These are phyloP conservation scores for Nemoura dubitans DNA, from an alignment of 2,888 invertebrate species.

Conservation along the genomic window DNA sequence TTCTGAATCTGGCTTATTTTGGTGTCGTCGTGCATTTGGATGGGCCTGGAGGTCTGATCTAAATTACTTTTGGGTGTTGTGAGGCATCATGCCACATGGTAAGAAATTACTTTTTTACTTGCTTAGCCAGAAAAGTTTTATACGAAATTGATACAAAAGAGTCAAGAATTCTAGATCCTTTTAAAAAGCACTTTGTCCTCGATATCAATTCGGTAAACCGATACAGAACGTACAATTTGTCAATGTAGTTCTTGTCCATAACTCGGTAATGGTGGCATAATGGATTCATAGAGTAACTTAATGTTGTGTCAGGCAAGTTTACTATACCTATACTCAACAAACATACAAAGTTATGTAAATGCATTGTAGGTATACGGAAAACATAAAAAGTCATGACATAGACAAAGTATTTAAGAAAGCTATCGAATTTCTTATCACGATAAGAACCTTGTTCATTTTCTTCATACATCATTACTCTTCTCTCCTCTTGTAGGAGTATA, in stretches of 20 bases:
- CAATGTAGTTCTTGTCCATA: not conserved
- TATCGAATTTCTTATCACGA: not conserved
- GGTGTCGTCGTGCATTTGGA: not conserved
- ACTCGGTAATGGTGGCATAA: not conserved
- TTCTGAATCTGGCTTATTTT: not conserved
- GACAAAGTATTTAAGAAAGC: constrained; percentile 12
- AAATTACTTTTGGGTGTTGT: not conserved
- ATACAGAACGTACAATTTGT: not conserved
- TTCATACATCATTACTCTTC: constrained; percentile 7
- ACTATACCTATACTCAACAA: not conserved
- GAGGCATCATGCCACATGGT: not conserved
- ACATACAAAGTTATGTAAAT: not conserved
- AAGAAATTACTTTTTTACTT: not conserved
- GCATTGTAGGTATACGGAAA: not conserved
- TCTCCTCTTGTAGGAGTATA: not conserved
- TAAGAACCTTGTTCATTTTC: not conserved
- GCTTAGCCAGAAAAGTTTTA: not conserved
- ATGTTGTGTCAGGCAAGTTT: not conserved
- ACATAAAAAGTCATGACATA: not conserved
- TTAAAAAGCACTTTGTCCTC: not conserved
- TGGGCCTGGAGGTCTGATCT: not conserved
- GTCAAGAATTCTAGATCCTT: not conserved
- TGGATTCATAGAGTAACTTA: not conserved
- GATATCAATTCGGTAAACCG: not conserved
- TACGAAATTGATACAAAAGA: not conserved